Percentiles rank a stretch among this genome's conserved stretches.
phyloP scores from a whole-genome alignment of 2,888 invertebrate genomes.

The Drosophila falleni region DNA sequence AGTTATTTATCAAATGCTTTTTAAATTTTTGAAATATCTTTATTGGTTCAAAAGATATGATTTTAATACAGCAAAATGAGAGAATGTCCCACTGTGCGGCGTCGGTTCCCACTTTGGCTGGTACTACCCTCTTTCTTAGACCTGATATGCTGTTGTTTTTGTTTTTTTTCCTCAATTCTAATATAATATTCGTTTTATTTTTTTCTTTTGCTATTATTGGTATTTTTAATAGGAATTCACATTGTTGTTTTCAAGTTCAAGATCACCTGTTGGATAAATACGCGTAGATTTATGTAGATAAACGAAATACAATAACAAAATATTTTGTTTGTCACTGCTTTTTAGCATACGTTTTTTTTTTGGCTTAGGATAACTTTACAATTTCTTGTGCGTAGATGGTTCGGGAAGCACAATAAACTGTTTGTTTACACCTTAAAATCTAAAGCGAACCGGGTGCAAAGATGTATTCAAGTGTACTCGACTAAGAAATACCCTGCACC shows the following conservation, averaged over 20 bases:
- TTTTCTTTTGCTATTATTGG: slow-evolving; percentile 35
- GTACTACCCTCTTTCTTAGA: too few relatives aligned
- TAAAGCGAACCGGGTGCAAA: neutral
- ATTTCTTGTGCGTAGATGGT: slow-evolving; percentile 61
- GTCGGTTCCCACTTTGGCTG: too few relatives aligned
- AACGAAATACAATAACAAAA: slow-evolving; percentile 16
- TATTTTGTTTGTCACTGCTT: slow-evolving; percentile 33
- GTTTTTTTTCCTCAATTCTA: slow-evolving; percentile 4
- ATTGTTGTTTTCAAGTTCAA: slow-evolving; percentile 70
- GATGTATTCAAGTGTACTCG: neutral
- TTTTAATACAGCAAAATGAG: too few relatives aligned
- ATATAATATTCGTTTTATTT: slow-evolving; percentile 6
- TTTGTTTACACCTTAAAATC: slow-evolving; percentile 52
- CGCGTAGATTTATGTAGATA: neutral
- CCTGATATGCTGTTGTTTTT: neutral
- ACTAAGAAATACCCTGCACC: neutral
- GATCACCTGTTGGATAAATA: slow-evolving; percentile 54
- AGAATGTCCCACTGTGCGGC: too few relatives aligned
- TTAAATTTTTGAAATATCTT: too few relatives aligned
- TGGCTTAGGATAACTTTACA: slow-evolving; percentile 34
- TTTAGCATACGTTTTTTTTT: slow-evolving; percentile 51
- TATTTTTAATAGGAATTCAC: slow-evolving; percentile 63
- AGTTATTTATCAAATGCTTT: too few relatives aligned
- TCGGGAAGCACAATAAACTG: slow-evolving; percentile 50
- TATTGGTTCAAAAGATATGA: too few relatives aligned